Evolutionary conservation across 2,797 vertebrate genomes (phyloP).

Genomic region (Esox masquinongy): DNA sequence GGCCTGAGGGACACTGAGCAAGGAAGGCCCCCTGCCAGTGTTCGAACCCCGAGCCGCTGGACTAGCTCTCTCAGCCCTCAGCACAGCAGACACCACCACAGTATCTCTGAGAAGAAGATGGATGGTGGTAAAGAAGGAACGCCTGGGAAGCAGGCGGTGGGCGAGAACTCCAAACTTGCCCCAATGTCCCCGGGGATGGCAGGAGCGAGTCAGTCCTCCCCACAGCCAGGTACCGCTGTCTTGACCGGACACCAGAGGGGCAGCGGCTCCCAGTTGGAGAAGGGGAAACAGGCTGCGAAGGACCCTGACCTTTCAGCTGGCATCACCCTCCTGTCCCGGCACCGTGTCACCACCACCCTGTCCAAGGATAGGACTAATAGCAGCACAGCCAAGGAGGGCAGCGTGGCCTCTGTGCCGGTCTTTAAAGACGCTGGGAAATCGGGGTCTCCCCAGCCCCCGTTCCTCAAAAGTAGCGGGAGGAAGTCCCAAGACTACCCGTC

Average conservation of each 20-base stretch:
- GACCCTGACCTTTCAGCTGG: conserved; percentile 72
- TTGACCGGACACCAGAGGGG: conserved; percentile 72
- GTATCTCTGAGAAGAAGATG: conserved; percentile 31
- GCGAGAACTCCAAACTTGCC: conserved; percentile 62
- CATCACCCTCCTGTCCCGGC: conserved; percentile 65
- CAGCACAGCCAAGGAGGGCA: conserved; percentile 42
- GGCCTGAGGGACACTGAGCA: conserved; percentile 62
- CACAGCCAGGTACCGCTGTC: conserved; percentile 73
- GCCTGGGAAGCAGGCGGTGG: conserved; percentile 62
- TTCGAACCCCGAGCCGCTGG: conserved; percentile 35
- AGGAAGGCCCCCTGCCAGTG: conserved; percentile 51
- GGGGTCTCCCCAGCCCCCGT: conserved; percentile 60
- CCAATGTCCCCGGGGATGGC: conserved; percentile 29
- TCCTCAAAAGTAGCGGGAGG: conserved; percentile 65
- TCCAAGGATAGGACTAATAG: conserved; percentile 58
- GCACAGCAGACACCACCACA: conserved; percentile 29
- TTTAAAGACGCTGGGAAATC: conserved; percentile 63
- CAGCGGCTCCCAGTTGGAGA: conserved; percentile 73
- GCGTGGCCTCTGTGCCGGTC: conserved; percentile 39
- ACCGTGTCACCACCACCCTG: conserved; percentile 56
- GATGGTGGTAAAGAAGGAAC: conserved; percentile 35
- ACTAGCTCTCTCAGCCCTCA: conserved; percentile 36
- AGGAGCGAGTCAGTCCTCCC: conserved; percentile 72
- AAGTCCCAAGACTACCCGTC: conserved; percentile 72
- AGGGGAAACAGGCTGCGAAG: conserved; percentile 75